Evolutionary conservation across 1,140 invertebrate genomes (phyloP).

Genomic region (Neuroterus valhalla): DNA sequence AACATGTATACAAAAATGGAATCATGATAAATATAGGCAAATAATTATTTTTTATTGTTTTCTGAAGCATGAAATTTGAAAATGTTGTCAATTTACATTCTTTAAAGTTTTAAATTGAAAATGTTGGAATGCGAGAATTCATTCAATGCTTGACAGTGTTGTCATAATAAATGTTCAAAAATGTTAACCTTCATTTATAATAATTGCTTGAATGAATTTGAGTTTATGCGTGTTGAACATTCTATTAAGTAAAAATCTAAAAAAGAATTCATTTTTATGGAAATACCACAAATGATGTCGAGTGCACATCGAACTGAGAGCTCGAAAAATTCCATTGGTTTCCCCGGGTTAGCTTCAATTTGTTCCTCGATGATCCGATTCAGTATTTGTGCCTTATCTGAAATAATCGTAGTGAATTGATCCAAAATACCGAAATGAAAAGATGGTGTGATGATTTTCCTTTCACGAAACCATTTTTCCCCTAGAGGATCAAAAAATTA

Average conservation of each 20-base stretch:
- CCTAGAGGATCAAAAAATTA: neutral
- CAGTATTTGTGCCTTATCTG: neutral
- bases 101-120: no score
- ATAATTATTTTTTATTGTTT: no score
- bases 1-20: slow-evolving; percentile 49
- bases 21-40: no score
- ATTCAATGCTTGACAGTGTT: no score
- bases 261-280: neutral
- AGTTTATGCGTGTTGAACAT: no score
- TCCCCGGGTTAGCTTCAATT: neutral
- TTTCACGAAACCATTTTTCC: slow-evolving; percentile 7
- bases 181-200: no score
- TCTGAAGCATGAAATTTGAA: no score
- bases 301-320: neutral
- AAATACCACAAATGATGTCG: slow-evolving; percentile 4
- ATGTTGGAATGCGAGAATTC: no score
- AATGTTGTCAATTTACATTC: no score
- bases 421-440: slow-evolving; percentile 16
- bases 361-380: neutral
- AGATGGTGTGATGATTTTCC: slow-evolving; percentile 4
- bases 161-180: no score
- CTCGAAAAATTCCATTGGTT: neutral
- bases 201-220: no score
- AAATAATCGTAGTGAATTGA: neutral
- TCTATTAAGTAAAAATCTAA: no score